phyloP scores from a whole-genome alignment of 2,113 vertebrate species.

The Tupaia tana region DNA sequence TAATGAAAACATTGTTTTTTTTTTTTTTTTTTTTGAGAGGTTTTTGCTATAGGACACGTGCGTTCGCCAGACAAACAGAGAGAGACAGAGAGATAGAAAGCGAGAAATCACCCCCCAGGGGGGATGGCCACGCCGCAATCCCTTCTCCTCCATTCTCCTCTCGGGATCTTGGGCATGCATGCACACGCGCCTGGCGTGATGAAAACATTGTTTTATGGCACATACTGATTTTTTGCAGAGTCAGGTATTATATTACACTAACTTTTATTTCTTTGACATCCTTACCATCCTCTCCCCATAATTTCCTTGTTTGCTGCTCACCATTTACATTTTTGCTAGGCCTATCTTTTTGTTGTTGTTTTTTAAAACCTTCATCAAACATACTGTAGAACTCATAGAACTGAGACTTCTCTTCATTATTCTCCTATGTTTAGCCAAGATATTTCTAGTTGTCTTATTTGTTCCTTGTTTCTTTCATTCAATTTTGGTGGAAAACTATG shows the following conservation, averaged over 20 bases:
- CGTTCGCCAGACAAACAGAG: no score
- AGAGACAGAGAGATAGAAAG: no score
- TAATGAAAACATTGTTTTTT: neutral
- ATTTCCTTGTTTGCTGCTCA: neutral
- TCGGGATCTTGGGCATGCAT: no score
- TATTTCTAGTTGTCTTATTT: neutral
- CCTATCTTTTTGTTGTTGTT: neutral
- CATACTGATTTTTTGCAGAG: neutral
- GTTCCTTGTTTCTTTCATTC: conserved; percentile 6
- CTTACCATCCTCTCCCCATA: neutral
- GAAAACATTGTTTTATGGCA: neutral
- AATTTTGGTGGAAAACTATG: neutral
- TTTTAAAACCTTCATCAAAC: neutral
- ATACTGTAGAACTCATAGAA: neutral
- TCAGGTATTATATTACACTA: neutral
- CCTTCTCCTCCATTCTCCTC: no score
- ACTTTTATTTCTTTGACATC: neutral
- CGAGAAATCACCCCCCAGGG: no score
- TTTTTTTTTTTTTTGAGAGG: no score
- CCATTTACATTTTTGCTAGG: neutral
- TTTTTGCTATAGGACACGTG: no score
- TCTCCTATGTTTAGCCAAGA: neutral
- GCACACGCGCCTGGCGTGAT: no score
- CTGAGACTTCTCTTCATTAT: neutral
- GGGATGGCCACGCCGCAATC: no score